Conservation (phyloP, 2,888 invertebrate genomes). For the Choristoneura rosaceana region DNA sequence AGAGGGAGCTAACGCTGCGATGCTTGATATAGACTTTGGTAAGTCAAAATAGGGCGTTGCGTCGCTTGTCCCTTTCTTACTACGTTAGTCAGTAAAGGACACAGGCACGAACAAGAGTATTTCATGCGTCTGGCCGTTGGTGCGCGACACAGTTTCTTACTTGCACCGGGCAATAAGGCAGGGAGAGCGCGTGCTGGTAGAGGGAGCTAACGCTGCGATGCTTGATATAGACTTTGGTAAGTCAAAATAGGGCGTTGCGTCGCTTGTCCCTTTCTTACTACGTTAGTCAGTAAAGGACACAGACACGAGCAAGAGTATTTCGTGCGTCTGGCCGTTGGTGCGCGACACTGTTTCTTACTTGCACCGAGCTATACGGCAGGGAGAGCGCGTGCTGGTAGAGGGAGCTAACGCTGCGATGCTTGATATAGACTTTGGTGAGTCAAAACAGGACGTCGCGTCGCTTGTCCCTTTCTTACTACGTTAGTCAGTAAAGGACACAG, state of each 20-base stretch:
- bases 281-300: too few species aligned
- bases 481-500: too few species aligned
- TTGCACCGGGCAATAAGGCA: conserved; percentile 90
- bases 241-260: not conserved
- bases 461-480: not conserved
- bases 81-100: not conserved
- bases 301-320: too few species aligned
- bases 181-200: conserved; percentile 95
- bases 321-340: conserved; percentile 57
- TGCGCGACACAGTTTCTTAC: conserved; percentile 71
- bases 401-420: conserved; percentile 99
- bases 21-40: conserved; percentile 99
- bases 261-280: not conserved
- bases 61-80: not conserved
- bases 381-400: conserved; percentile 95
- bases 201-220: conserved; percentile 99
- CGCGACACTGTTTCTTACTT: conserved; percentile 73
- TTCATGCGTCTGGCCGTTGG: conserved; percentile 57
- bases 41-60: conserved; percentile 27
- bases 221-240: conserved; percentile 99
- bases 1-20: conserved; percentile 99
- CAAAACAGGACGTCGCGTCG: not conserved
- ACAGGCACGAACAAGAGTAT: too few species aligned
- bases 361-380: conserved; percentile 90
- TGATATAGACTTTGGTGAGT: conserved; percentile 98